These are phyloP conservation scores for Lacerta bilineata DNA, from an alignment of 2,797 vertebrate genomes.

Conservation along the genomic window DNA sequence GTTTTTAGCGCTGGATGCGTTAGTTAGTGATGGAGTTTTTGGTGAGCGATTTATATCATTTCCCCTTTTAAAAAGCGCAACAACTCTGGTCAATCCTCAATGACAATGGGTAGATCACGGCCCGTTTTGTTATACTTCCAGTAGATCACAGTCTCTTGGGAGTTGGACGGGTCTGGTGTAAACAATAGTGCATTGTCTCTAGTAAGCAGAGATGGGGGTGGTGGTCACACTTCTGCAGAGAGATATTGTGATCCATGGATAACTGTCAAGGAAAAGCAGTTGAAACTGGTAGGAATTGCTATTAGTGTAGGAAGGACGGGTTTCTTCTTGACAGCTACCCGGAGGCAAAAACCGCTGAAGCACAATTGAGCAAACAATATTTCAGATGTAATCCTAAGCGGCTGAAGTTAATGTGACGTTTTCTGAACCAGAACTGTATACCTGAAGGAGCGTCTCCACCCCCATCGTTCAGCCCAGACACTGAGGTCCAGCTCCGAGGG, in stretches of 20 bases:
- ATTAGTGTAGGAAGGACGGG: not conserved
- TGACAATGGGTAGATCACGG: too few species aligned
- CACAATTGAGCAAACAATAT: not conserved
- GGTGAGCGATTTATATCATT: too few species aligned
- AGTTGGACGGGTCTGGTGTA: too few species aligned
- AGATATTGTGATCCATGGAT: not conserved
- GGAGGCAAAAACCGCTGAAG: not conserved
- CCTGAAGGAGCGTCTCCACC: too few species aligned
- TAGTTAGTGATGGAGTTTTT: too few species aligned
- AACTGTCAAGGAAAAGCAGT: not conserved
- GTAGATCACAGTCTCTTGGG: too few species aligned
- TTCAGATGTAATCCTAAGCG: not conserved
- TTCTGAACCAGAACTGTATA: constrained; percentile 60
- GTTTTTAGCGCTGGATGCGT: too few species aligned
- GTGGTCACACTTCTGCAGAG: not conserved
- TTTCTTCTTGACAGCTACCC: not conserved
- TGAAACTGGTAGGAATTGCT: not conserved
- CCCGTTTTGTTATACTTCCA: too few species aligned
- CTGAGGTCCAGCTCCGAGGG: too few species aligned
- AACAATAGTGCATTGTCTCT: not conserved
- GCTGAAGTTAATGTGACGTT: not conserved
- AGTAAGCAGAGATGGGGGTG: not conserved
- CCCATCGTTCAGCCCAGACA: too few species aligned
- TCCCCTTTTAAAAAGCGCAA: too few species aligned
- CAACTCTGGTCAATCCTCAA: too few species aligned